Base-by-base conservation (phyloP, 1,140 invertebrate species). In the Drosophila ambigua region DNA sequence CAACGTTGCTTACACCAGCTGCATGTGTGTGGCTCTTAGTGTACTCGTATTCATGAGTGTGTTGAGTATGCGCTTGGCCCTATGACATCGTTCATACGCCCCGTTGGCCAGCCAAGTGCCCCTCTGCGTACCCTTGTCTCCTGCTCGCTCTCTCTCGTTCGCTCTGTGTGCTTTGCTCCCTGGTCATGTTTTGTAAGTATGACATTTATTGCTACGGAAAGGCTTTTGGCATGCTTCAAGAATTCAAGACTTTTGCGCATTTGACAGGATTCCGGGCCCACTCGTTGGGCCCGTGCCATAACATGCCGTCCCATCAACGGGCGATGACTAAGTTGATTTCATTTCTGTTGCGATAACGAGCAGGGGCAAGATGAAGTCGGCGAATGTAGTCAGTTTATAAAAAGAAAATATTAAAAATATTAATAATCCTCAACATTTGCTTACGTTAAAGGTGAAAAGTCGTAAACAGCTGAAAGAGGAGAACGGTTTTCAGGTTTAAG, bases 121-220 rank as follows among this genome's bases (percentile, higher is more conserved):
- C 67, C 43, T n/a, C 35, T 26, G 24, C 15, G 2, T 15, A 15
- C 45, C 15, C 20, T 31, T 11, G 16, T 6, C 7, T 5, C 28
- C 15, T 8, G 7, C 31, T 5, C 50, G 1, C 16, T 16, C 16
- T 16, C 16, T 52, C n/a, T 31, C 16, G 16, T 9, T 35, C 51
- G 6, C 28, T 16, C 13, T 52, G 4, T 43, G 20, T 35, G 15
- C 53, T 24, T 28, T 57, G 35, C 35, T 71, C 64, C 24, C 51
- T 69, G 53, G 66, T 57, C 64, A 69, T 68, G 35, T 69, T 67
- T 24, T 50, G 51, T 50, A 68, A 69, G 66, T 88, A 83, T 88
- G 83, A 88, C 83, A 82, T 83, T 88, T 84, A 88, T 88, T 88
- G 83, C 84, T 88, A 74, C 76, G 64, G 83, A 88, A 88, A 87